Evolutionary conservation across 2,113 vertebrate species (phyloP).

Genomic region (Lepisosteus oculatus): DNA sequence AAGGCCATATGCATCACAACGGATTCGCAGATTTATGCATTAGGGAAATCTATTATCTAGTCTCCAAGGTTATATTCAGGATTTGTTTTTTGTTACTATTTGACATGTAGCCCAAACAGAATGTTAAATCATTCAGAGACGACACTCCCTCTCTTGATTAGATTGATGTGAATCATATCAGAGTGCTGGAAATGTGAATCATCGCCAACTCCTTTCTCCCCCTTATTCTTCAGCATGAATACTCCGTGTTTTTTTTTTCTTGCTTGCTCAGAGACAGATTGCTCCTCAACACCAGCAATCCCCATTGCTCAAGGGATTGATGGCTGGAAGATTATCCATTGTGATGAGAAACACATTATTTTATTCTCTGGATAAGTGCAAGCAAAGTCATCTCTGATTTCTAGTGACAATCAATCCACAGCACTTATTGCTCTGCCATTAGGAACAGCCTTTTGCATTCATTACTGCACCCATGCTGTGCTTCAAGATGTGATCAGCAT

Average conservation of each 20-base stretch:
- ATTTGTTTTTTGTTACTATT: not conserved
- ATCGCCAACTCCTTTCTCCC: not conserved
- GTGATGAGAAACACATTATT: conserved; percentile 43
- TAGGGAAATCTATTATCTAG: not conserved
- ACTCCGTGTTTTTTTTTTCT: conserved; percentile 1
- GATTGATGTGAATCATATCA: conserved; percentile 14
- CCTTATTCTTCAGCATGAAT: not conserved
- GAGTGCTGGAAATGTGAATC: not conserved
- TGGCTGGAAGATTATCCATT: conserved; percentile 38
- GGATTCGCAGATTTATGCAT: not conserved
- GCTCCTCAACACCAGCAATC: conserved; percentile 18
- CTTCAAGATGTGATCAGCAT: conserved; percentile 18
- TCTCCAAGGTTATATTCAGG: not conserved
- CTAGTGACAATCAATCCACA: conserved; percentile 36
- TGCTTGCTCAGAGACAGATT: conserved; percentile 19
- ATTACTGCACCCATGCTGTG: conserved; percentile 20
- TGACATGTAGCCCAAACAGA: conserved; percentile 6
- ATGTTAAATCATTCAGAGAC: conserved; percentile 5
- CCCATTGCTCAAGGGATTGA: conserved; percentile 18
- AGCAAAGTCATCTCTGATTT: conserved; percentile 39
- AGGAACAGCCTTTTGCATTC: conserved; percentile 27
- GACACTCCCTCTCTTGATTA: conserved; percentile 4
- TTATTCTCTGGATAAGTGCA: conserved; percentile 38
- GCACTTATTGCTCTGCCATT: conserved; percentile 25
- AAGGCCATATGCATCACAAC: not conserved